Evolutionary conservation across 1,140 invertebrate species (phyloP), one percentile per base, ranked within the genome.

Genomic region (Hesperophylax magnus): DNA sequence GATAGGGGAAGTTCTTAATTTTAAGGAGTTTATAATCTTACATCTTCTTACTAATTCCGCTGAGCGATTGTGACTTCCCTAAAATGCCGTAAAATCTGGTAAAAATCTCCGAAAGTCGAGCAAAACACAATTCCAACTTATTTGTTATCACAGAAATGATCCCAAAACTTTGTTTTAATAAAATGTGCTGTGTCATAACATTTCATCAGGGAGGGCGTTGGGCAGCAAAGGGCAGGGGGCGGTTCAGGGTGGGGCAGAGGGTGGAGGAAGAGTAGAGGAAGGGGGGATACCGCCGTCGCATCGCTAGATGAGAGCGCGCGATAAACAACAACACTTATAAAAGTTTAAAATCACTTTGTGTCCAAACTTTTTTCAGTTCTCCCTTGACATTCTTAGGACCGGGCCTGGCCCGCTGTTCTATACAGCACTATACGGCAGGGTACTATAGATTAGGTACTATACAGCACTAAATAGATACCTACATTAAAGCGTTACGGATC

Each of bases 281-380:
- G 39, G 39, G 27, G 39, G 39, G 39, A 47, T 14, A 47, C 39
- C 39, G 39, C 39, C 39, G 39, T 47, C 39, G 39, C 39, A 9
- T 69, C 69, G 47, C 72, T 54, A 65, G 76, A 77, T 67, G 65
- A 20, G 77, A 58, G 53, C 39, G 77, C 52, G 52, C 69, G 78
- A 65, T 80, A 80, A 80, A 80, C 69, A 80, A 80, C 78, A 75
- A 80, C 72, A 58, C 71, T 80, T 75, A 56, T 67, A 65, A 75
- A 81, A 78, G 78, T 80, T 81, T 81, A 83, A 83, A 80, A 83
- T 83, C 82, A 83, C 82, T 80, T 83, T 83, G 79, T 72, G 79
- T 83, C 82, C 61, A 75, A 81, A 82, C 17, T 83, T 80, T 82
- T 82, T 82, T 80, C 77, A 61, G 76, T n/a, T 39, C 61, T 31